Evolutionary conservation across 2,888 invertebrate genomes (phyloP).

Genomic region (Rapana venosa): DNA sequence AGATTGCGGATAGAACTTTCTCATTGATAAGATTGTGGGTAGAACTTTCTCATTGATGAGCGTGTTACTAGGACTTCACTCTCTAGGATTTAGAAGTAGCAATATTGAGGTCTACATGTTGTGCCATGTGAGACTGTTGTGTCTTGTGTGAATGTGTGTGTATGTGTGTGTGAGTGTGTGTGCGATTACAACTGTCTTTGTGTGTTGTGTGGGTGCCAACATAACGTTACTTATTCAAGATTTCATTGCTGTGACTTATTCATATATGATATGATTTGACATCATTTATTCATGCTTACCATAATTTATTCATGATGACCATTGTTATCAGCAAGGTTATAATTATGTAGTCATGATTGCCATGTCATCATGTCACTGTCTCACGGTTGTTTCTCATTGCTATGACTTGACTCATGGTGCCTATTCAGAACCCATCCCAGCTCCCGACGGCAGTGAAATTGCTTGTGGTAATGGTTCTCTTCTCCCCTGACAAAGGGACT

Average conservation of each 20-base stretch:
- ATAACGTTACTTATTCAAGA: neutral
- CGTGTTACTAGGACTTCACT: no score
- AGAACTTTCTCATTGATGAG: no score
- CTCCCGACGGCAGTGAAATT: slow-evolving; percentile 81
- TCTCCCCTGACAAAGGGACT: slow-evolving; percentile 10
- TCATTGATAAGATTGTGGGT: no score
- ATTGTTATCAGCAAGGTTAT: no score
- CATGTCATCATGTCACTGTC: neutral
- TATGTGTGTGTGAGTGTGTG: neutral
- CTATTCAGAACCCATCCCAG: slow-evolving; percentile 80
- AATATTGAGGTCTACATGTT: no score
- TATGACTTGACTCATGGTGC: neutral
- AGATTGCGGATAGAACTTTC: no score
- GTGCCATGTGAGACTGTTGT: no score
- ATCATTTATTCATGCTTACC: neutral
- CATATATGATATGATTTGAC: neutral
- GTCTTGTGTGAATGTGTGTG: neutral
- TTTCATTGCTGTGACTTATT: neutral
- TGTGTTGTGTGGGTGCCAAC: neutral
- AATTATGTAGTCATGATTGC: neutral
- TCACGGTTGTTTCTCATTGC: neutral
- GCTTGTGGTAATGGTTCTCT: slow-evolving; percentile 80
- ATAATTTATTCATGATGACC: neutral
- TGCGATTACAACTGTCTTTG: neutral
- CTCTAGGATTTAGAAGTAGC: no score